These are phyloP conservation scores for Sebastes itinus DNA, from an alignment of 2,797 vertebrate species.

Conservation along the genomic window DNA sequence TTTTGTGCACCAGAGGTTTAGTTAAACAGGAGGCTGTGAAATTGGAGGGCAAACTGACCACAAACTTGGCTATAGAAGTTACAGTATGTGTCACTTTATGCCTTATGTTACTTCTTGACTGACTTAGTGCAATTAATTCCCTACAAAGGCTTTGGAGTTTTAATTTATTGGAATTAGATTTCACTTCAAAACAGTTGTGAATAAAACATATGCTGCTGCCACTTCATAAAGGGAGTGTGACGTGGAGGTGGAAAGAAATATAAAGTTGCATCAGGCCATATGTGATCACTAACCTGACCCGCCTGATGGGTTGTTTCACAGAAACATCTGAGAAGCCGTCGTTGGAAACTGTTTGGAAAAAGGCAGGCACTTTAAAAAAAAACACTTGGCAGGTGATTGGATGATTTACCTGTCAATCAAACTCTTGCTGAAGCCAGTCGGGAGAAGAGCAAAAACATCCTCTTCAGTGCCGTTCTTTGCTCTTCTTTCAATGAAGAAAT, in stretches of 20 bases:
- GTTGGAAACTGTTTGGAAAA: no score
- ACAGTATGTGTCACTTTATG: not conserved
- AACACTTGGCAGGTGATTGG: not conserved
- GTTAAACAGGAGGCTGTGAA: constrained; percentile 36
- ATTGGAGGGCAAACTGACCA: constrained; percentile 37
- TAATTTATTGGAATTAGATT: not conserved
- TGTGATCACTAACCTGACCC: not conserved
- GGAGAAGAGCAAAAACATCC: no score
- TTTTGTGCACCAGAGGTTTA: constrained; percentile 29
- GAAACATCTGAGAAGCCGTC: not conserved
- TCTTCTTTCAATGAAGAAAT: not conserved
- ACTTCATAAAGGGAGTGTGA: not conserved
- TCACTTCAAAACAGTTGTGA: not conserved
- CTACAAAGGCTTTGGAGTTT: not conserved
- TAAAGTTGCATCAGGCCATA: not conserved
- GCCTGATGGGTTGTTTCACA: not conserved
- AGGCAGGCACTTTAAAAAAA: not conserved
- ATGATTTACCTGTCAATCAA: not conserved
- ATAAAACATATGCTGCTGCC: no score
- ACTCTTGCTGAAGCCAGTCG: no score
- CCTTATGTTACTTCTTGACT: constrained; percentile 3
- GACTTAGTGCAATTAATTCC: constrained; percentile 16
- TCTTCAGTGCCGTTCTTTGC: not conserved
- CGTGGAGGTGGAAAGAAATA: not conserved
- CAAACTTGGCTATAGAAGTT: constrained; percentile 17